Evolutionary conservation across 2,113 vertebrate genomes (phyloP).

Genomic region (Cyprinus carpio): DNA sequence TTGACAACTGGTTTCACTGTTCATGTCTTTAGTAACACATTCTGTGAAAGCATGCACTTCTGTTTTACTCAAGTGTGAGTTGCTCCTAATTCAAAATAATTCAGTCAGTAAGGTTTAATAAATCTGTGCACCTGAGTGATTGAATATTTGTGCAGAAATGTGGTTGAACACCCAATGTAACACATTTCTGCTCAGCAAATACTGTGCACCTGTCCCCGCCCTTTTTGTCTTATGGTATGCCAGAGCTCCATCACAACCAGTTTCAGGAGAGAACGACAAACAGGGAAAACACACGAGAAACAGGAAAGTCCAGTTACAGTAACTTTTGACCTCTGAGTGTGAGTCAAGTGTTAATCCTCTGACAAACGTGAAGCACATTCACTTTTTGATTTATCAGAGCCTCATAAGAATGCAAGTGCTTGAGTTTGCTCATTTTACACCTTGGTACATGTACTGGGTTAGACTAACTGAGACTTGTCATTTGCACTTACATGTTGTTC

Average conservation of each 20-base stretch:
- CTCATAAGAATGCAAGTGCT: background rate
- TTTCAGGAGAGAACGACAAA: slow-evolving; percentile 13
- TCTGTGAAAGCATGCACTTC: background rate
- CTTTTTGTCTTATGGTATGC: background rate
- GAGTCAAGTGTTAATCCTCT: slow-evolving; percentile 19
- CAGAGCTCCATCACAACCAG: slow-evolving; percentile 6
- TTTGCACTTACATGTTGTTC: too few species aligned
- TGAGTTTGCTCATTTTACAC: too few species aligned
- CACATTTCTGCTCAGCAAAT: background rate
- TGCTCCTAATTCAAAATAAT: background rate
- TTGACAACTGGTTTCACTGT: background rate
- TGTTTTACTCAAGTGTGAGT: background rate
- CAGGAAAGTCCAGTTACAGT: slow-evolving; percentile 36
- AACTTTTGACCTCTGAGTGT: slow-evolving; percentile 40
- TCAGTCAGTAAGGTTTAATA: background rate
- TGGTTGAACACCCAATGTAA: background rate
- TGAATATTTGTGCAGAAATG: slow-evolving; percentile 18
- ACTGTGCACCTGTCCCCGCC: background rate
- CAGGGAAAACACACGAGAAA: slow-evolving; percentile 6
- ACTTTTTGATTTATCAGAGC: slow-evolving; percentile 44
- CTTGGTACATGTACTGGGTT: too few species aligned
- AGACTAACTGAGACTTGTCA: too few species aligned
- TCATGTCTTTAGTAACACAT: background rate
- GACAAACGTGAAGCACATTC: slow-evolving; percentile 36
- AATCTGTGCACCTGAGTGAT: background rate